Base-by-base conservation (phyloP, 1,140 invertebrate genomes). In the Drosophila nikananu region DNA sequence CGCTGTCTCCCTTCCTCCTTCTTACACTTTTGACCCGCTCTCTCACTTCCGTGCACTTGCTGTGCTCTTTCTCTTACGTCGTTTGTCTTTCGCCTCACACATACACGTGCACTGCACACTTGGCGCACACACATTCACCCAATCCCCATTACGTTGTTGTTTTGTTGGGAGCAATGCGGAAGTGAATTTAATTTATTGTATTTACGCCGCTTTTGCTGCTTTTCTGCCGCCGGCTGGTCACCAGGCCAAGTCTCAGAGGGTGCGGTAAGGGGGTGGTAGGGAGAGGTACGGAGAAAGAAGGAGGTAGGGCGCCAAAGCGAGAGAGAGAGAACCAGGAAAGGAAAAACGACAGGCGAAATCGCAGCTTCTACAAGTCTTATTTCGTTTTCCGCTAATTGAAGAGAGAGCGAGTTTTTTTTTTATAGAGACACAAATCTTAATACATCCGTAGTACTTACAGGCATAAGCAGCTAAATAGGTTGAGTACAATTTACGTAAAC, bases 151-250 rank as follows among this genome's bases (percentile, higher is more conserved):
- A 90, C 86, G 83, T 87, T 68, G 84, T 86, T 83, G 73, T 87
- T 66, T 77, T 68, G 61, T 70, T 60, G 75, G 91, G 80, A 92
- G 87, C 91, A 92, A 92, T 92, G 91, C 91, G 91, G 91, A 92
- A 92, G 91, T 92, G 91, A 92, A 91, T 91, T 92, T 92, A 92
- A 92, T 92, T 92, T 92, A 92, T 92, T 92, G 83, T 91, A 84
- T 89, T 91, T 92, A 90, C 91, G 35, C 68, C 46, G 68, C 41
- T 72, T 70, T 46, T 71, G 68, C 67, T 71, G 70, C 81, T 79
- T 77, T 83, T 68, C 65, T 60, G 75, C 55, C 76, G 52, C 44
- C 75, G 35, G 35, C 67, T 80, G 77, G 77, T 80, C 77, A 80
- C 77, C 77, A 73, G 68, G 77, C 77, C 77, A 80, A 72, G 66